Evolutionary conservation across 2,888 invertebrate species (phyloP).

Genomic region (Schizaphis graminum): DNA sequence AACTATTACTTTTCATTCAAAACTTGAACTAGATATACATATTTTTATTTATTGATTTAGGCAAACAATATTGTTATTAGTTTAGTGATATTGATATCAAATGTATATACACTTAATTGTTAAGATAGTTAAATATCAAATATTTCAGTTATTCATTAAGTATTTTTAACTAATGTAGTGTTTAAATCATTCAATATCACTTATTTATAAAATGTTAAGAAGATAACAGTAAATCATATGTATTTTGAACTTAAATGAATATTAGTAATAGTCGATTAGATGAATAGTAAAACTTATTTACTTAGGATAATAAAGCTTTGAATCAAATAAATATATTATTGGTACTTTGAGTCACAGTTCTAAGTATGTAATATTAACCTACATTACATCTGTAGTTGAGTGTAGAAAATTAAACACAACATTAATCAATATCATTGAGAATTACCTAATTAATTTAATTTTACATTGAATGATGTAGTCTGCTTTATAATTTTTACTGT

Average conservation of each 20-base stretch:
- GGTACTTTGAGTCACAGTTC: neutral
- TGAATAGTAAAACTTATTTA: neutral
- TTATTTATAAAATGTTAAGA: neutral
- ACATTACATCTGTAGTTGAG: neutral
- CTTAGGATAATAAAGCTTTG: neutral
- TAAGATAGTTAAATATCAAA: neutral
- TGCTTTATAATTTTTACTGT: neutral
- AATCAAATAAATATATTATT: neutral
- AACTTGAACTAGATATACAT: neutral
- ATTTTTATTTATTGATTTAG: neutral
- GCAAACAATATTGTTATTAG: neutral
- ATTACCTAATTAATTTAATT: neutral
- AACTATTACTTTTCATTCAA: too few species aligned
- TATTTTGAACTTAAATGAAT: neutral
- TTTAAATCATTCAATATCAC: neutral
- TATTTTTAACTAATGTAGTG: neutral
- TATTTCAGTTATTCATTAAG: neutral
- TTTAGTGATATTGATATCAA: neutral
- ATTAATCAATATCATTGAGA: neutral
- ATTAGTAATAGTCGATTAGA: neutral
- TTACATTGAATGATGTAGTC: neutral
- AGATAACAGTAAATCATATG: neutral
- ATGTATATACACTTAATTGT: neutral
- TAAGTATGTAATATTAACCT: neutral
- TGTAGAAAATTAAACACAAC: neutral